Evolutionary conservation across 1,140 invertebrate genomes (phyloP), one percentile per base, ranked within the genome.

Genomic region (Aphelenchoides besseyi): DNA sequence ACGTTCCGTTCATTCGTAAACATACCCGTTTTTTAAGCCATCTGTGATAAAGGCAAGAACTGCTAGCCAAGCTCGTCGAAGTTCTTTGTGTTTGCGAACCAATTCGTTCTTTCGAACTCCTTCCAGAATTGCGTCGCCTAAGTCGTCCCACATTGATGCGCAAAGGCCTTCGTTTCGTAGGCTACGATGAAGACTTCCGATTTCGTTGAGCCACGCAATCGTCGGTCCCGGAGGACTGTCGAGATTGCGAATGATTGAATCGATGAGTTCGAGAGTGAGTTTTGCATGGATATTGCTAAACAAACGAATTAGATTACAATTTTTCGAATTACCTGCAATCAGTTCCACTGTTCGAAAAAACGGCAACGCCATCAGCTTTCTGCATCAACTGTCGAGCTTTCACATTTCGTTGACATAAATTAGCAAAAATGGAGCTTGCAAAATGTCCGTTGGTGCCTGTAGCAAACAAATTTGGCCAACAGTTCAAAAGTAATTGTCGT

Each of bases 1-100:
- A 26, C 59, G 32, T 30, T 26, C 5, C 3, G 18, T 69, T 36
- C 3, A 68, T 63, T 67, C 37, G 12, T 12, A 48, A 48, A 48
- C 41, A 23, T 16, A 48, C 41, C 63, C 67, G 18, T 69, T 64
- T 68, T 80, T 80, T 12, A 80, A 33, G 53, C 76, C 73, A 32
- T 80, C 79, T 28, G 73, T 81, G n/a, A 80, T 71, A 59, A 82
- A 80, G 0, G 79, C 78, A 26, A 80, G 73, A 8, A 80, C 36
- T 2, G 76, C 76, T 37, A 80, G 54, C 79, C 79, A 80, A 16
- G 79, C 79, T n/a, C 78, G 62, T 12, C 78, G 52, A 1, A 80
- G 68, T 57, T 80, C 79, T 55, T 79, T 79, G 64, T 79, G 78
- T 53, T 80, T 80, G 9, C 79, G 53, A 30, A 81, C 76, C 5